Conservation (phyloP, 1,140 invertebrate genomes). For the Drosophila tsacasi region DNA sequence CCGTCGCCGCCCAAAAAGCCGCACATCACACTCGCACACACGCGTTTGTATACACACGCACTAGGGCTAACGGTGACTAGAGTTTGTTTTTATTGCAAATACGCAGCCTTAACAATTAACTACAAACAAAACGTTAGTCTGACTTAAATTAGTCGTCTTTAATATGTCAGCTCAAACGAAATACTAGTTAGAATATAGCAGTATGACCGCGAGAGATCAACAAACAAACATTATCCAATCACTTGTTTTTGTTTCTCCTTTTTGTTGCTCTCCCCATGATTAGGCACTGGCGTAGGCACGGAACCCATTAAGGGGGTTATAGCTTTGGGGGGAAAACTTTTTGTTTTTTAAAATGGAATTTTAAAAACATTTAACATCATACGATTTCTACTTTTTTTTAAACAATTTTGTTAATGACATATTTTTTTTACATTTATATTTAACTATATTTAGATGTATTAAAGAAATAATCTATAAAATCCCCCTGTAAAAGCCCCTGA, state of each 20-base stretch:
- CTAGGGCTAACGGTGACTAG: constrained; percentile 34
- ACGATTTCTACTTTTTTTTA: too few relatives aligned
- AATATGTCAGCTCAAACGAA: not conserved
- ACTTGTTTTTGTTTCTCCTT: constrained; percentile 38
- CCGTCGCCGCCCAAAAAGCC: constrained; percentile 33
- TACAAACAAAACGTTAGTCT: not conserved
- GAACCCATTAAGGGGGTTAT: not conserved
- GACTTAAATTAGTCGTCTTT: not conserved
- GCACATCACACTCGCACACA: constrained; percentile 20
- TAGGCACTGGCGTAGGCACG: not conserved
- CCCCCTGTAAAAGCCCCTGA: constrained; percentile 1
- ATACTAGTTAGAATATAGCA: not conserved
- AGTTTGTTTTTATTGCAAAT: constrained; percentile 38
- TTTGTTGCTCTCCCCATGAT: constrained; percentile 3
- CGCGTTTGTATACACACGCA: constrained; percentile 2
- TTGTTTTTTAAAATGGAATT: too few relatives aligned
- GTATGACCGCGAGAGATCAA: constrained; percentile 5
- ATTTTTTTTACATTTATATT: too few relatives aligned
- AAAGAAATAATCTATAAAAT: too few relatives aligned
- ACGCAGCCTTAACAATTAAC: not conserved
- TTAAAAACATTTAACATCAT: too few relatives aligned
- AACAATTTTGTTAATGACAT: too few relatives aligned
- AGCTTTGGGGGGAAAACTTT: not conserved
- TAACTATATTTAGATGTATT: too few relatives aligned
- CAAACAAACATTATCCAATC: constrained; percentile 38